Base-by-base conservation (phyloP, 2,113 vertebrate genomes). In the Heterotis niloticus region DNA sequence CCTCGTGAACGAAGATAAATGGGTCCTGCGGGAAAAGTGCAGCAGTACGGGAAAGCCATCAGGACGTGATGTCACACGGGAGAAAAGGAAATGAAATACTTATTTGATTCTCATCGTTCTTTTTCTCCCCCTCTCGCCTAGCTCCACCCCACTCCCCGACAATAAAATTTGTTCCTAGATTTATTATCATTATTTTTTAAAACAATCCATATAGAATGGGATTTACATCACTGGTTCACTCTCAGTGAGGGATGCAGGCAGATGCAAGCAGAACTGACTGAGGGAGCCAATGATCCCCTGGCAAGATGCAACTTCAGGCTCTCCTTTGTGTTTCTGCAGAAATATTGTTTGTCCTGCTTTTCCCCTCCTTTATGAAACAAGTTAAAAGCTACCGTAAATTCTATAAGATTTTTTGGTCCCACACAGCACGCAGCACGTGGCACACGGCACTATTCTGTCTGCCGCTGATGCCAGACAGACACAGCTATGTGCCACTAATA, bases 81-180 rank as follows among this genome's bases (percentile, higher is more conserved):
- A 84, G 79, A 91, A 92, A 91, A 91, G 86, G 85, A 92, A 93
- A 94, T 93, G 82, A 89, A 91, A 91, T 88, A 90, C 85, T 92
- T 91, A 87, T 91, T 93, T 81, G 67, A 84, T 83, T 88, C 75
- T 54, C 75, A 76, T 68, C 80, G 26, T 75, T 67, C 79, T 78
- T 29, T 51, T 75, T 73, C 12, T 62, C 66, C 64, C 34, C 17
- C 26, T n/a, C 79, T 76, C 75, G 23, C 18, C 59, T n/a, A n/a
- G n/a, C 71, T 18, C 74, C 77, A 34, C 20, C 18, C 28, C 75
- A 17, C 60, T 65, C 76, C 67, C 24, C 26, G 52, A 71, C 78
- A 59, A 81, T 17, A 60, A 81, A 64, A 62, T n/a, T 13, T 74
- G 29, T 65, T 14, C 14, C 23, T 56, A 62, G 79, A 75, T 65